Percentiles rank a stretch among this genome's conserved stretches.
Conservation (phyloP, 2,797 vertebrate species). For the Morelia viridis region DNA sequence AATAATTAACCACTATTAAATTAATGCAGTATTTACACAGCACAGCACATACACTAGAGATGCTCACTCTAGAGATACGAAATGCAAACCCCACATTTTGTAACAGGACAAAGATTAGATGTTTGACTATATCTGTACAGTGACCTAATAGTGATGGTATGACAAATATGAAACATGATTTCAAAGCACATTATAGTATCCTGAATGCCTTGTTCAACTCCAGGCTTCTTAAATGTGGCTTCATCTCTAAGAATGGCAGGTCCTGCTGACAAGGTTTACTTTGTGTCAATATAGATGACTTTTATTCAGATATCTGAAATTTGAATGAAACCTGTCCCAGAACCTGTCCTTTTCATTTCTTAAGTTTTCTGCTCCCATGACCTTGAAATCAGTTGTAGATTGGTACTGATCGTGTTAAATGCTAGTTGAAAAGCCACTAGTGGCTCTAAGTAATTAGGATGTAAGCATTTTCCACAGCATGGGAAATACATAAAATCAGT, state of each 20-base stretch:
- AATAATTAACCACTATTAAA: conserved; percentile 84
- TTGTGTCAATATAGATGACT: conserved; percentile 61
- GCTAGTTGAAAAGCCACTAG: conserved; percentile 86
- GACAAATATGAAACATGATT: conserved; percentile 70
- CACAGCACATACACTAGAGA: conserved; percentile 82
- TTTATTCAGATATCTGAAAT: conserved; percentile 79
- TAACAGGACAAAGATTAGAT: conserved; percentile 75
- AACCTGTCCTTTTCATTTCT: conserved; percentile 82
- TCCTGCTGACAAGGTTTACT: conserved; percentile 74
- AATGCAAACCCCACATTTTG: conserved; percentile 76
- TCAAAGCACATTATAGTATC: conserved; percentile 76
- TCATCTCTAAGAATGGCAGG: conserved; percentile 73
- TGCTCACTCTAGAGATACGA: conserved; percentile 73
- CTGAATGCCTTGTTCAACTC: conserved; percentile 71
- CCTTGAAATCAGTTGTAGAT: conserved; percentile 85
- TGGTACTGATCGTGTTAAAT: conserved; percentile 71
- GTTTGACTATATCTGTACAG: conserved; percentile 76
- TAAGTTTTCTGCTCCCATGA: conserved; percentile 83
- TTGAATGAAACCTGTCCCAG: conserved; percentile 87
- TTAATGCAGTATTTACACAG: conserved; percentile 89
- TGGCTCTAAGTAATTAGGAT: conserved; percentile 86
- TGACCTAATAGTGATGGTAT: conserved; percentile 73
- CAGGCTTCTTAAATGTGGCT: conserved; percentile 69
- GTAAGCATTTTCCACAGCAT: conserved; percentile 88
- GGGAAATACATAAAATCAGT: conserved; percentile 92